Evolutionary conservation across 2,797 vertebrate genomes (phyloP), one percentile per base, ranked within the genome.

Genomic region (Hydrolagus colliei): DNA sequence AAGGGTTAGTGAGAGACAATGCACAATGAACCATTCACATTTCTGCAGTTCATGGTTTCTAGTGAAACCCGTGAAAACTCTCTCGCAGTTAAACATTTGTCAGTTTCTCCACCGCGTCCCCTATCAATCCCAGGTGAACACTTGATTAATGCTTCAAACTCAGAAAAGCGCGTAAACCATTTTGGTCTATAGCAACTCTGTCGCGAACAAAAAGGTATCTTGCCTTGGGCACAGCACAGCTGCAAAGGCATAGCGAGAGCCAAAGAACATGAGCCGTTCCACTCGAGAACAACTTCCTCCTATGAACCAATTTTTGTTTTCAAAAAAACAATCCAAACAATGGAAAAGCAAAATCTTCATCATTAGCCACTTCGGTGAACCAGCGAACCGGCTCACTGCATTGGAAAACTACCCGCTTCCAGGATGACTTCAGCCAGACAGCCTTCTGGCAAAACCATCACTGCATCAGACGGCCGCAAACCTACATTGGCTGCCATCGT

Each of bases 21-120:
- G 78, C 27, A 52, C 9, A 13, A 14, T 71, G 68, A 77, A 84
- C 32, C 41, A 16, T 84, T 84, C 79, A 84, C 52, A 61, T 77
- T 77, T 84, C 65, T 68, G 27, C 14, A 52, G n/a, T 67, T 41
- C 41, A 84, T 67, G 32, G 52, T 71, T 41, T 52, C 65, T 71
- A 9, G 22, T 67, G 41, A 84, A 71, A 71, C 32, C 65, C 10
- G 59, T 18, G 75, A 77, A n/a, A 77, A 61, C 61, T 16, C 75
- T 16, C 75, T 41, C 18, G 73, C 73, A 52, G 14, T 35, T 16
- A 18, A 16, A 52, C 52, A 35, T 18, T 52, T 10, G 61, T 62
- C 9, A 14, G 13, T 41, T 41, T 68, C 12, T n/a, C 79, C 65
- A 41, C 41, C 22, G 8, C 4, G 4, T 9, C 68, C 13, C 8